Evolutionary conservation across 2,113 vertebrate species (phyloP), one percentile per base, ranked within the genome.

Genomic region (Vombatus ursinus): DNA sequence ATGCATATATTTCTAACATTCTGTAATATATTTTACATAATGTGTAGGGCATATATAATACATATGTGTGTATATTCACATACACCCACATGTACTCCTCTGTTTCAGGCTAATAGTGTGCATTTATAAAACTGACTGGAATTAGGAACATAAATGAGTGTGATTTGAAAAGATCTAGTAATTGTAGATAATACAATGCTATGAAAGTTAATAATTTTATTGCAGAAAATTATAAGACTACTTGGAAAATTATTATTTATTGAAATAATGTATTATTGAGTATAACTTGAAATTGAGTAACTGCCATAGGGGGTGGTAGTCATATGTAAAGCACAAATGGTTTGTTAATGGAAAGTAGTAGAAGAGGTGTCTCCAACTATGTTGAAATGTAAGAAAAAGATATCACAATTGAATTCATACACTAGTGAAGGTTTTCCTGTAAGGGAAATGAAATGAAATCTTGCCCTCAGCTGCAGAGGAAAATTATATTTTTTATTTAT

Each of bases 381-480:
- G 95, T 94, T 6, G 22, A 92, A 94, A 50, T 61, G 8, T n/a
- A 95, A 50, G 77, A 94, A 95, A 96, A 96, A 93, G 24, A 90
- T 84, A 8, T n/a, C 12, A 50, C 23, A 12, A 95, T 90, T 96
- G 96, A 94, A 91, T 90, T 77, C 52, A 89, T 5, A 93, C 0
- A 49, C 92, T 92, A 92, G 44, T 54, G 84, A 10, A 90, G 90
- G 8, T 91, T 93, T 84, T 93, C 92, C 44, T 50, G 84, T 28
- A 90, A 94, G 10, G 12, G 8, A 95, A 92, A 94, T 61, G 19
- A 94, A 51, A 93, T 68, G 57, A 24, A 57, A 95, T 95, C 95
- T 95, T 96, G 23, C 16, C 91, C 94, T 90, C 52, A 44, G 96
- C 91, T 95, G 50, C 95, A 2, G 91, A 97, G 96, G 24, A 53